phyloP scores from a whole-genome alignment of 2,113 vertebrate genomes.

The Dasypus novemcinctus region DNA sequence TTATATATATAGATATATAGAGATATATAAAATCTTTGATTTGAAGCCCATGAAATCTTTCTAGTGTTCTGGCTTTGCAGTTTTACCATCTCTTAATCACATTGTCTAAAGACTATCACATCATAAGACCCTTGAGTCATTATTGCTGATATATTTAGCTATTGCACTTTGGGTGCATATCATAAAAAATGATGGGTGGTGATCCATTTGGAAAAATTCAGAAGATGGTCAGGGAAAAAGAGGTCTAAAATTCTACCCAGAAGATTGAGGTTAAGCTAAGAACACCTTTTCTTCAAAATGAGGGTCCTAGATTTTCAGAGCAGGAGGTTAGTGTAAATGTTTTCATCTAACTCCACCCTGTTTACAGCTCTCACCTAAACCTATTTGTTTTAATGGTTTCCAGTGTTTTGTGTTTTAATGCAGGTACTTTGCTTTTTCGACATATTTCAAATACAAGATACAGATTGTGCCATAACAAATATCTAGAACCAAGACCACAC shows the following conservation, averaged over 20 bases:
- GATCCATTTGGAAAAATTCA: slow-evolving; percentile 5
- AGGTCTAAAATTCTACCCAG: neutral
- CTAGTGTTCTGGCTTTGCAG: neutral
- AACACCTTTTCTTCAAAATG: slow-evolving; percentile 4
- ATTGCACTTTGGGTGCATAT: neutral
- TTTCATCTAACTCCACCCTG: neutral
- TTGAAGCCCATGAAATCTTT: neutral
- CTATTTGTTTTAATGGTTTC: neutral
- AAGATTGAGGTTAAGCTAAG: neutral
- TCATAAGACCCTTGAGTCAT: neutral
- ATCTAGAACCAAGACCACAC: neutral
- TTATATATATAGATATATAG: neutral
- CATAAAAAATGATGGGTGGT: neutral
- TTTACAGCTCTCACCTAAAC: neutral
- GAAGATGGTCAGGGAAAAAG: neutral
- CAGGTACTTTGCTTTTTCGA: neutral
- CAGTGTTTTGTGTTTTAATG: neutral
- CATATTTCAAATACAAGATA: slow-evolving; percentile 23
- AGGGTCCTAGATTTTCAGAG: neutral
- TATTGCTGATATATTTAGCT: neutral
- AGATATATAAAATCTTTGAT: neutral
- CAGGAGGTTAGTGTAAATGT: neutral
- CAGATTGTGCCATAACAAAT: neutral
- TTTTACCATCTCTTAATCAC: neutral
- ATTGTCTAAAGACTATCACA: neutral